Conservation (phyloP, 2,888 invertebrate genomes). For the Seira ritae region DNA sequence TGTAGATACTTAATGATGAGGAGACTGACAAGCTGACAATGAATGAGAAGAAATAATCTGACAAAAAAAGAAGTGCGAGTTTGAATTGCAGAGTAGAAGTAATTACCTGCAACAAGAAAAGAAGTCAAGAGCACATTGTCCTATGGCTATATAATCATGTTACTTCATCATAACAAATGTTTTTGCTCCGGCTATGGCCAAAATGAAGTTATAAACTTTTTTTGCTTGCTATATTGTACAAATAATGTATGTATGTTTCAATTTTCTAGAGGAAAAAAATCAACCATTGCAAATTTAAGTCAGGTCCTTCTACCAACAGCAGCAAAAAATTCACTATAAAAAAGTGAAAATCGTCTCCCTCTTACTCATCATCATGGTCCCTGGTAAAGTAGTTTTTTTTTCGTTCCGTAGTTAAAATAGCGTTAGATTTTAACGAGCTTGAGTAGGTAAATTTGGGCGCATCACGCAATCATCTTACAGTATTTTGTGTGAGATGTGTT, state of each 20-base stretch:
- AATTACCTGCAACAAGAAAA: conserved; percentile 33
- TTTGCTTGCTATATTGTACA: neutral
- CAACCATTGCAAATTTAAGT: conserved; percentile 38
- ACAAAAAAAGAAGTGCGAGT: conserved; percentile 12
- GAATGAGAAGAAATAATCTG: conserved; percentile 40
- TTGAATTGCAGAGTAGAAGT: conserved; percentile 24
- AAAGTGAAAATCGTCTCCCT: conserved; percentile 8
- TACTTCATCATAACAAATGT: neutral
- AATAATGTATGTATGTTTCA: conserved; percentile 8
- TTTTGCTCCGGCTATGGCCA: neutral
- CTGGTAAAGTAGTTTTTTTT: too few species aligned
- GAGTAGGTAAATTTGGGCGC: too few species aligned
- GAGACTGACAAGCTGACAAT: conserved; percentile 22
- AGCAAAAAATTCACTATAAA: neutral
- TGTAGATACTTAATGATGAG: neutral
- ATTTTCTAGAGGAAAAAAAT: conserved; percentile 2
- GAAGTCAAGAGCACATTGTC: conserved; percentile 44
- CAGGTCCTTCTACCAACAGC: conserved; percentile 24
- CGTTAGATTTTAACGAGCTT: too few species aligned
- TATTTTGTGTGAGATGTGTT: too few species aligned
- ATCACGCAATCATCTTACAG: too few species aligned
- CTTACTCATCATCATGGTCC: neutral
- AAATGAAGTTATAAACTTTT: neutral
- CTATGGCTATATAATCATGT: conserved; percentile 24
- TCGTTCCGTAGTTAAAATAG: too few species aligned